Evolutionary conservation across 2,797 vertebrate genomes (phyloP), one percentile per base, ranked within the genome.

Genomic region (Alauda arvensis): DNA sequence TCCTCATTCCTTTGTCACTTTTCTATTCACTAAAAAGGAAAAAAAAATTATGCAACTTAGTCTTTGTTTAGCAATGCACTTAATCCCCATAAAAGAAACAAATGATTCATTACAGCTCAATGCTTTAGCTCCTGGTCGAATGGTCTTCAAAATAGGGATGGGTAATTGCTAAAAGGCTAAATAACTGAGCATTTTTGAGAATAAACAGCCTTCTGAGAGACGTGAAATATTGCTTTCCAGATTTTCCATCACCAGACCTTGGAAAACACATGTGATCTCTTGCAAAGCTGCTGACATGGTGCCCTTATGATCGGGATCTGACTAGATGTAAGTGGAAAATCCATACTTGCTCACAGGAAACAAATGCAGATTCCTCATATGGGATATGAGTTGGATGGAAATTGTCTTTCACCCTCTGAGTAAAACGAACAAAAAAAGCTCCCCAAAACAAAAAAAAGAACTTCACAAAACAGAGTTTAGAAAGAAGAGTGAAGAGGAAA

Each of bases 171-270:
- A 81, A 49, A 89, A 83, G 83, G 95, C 86, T 96, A 94, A 96
- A 95, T 95, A 95, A 87, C 76, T 72, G 77, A 80, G 74, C 67
- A 85, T 92, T 96, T 97, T 92, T 95, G 96, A 96, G 95, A 96
- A 95, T 87, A 96, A 96, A 96, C 92, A 96, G 60, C 52, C 93
- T 95, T 96, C 84, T 94, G 89, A 92, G 87, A 93, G 77, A 76
- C 94, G 91, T 93, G 80, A 96, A 95, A 87, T 94, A 93, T 31
- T 68, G 34, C 53, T 91, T 90, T 85, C 83, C 94, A 87, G 91
- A 96, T 93, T 97, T 96, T 93, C 94, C 92, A 51, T 84, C 95
- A 92, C 62, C 72, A 94, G 91, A 94, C 95, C 92, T 91, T 95
- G 87, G 94, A 95, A 97, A 93, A 95, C 48, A 66, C 45, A 81